phyloP scores from a whole-genome alignment of 1,140 invertebrate genomes.

The Pachyrhynchus sulphureomaculatus region DNA sequence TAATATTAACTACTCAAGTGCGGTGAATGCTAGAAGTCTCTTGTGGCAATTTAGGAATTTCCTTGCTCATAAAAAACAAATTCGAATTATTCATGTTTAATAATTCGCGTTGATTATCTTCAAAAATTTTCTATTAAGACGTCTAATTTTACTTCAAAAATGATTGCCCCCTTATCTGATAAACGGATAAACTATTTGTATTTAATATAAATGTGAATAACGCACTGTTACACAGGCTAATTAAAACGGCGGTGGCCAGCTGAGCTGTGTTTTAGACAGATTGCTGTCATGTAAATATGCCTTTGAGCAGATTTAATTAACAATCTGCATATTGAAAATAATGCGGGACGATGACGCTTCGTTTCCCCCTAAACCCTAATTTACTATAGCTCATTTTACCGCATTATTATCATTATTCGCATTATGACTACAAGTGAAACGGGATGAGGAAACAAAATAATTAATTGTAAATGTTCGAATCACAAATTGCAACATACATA shows the following conservation, averaged over 20 bases:
- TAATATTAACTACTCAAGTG: too few species aligned
- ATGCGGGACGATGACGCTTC: slow-evolving; percentile 47
- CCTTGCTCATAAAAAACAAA: too few species aligned
- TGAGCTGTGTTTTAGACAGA: slow-evolving; percentile 48
- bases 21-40: too few species aligned
- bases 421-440: slow-evolving; percentile 16
- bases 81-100: too few species aligned
- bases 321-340: slow-evolving; percentile 53
- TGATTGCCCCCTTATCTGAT: too few species aligned
- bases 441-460: slow-evolving; percentile 17
- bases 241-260: slow-evolving; percentile 45
- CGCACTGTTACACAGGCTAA: slow-evolving; percentile 50
- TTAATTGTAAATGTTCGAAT: too few species aligned
- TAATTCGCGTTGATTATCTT: too few species aligned
- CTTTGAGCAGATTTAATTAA: slow-evolving; percentile 51
- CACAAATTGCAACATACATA: too few species aligned
- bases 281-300: slow-evolving; percentile 53
- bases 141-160: too few species aligned
- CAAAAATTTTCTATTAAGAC: too few species aligned
- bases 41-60: too few species aligned
- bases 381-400: slow-evolving; percentile 34
- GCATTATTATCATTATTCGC: slow-evolving; percentile 19
- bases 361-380: slow-evolving; percentile 43
- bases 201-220: slow-evolving; percentile 50
- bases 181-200: slow-evolving; percentile 11